Base-by-base conservation (phyloP, 2,888 invertebrate species). In the Acrobasis consociella region DNA sequence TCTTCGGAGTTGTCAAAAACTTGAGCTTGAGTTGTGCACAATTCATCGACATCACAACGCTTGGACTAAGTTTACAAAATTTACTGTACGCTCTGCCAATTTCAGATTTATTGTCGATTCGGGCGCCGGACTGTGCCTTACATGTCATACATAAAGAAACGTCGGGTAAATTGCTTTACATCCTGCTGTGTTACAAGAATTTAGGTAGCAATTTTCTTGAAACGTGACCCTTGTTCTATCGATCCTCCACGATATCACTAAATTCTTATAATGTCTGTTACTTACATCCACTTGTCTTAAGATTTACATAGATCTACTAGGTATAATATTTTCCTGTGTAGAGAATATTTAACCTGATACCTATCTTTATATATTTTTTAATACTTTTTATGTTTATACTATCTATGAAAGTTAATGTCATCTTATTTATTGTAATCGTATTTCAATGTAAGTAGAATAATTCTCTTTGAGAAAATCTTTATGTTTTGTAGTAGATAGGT, bases 1-100 rank as follows among this genome's bases (percentile, higher is more conserved):
- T 83, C 80, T 78, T 78, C 69, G 50, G 70, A 82, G 72, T 81
- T 85, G 70, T 76, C 70, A 68, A 69, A 73, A 84, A 86, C 77
- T 86, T 81, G 65, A 67, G n/a, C n/a, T n/a, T n/a, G 75, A 78
- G 76, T 75, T 80, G 69, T 74, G 72, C 74, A 79, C 81, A 82
- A 80, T 81, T 78, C 80, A 81, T 79, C 74, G 80, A 74, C 77
- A 77, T 78, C 77, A 76, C 76, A 76, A 75, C 76, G 75, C 77
- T 78, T 64, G 77, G 77, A 82, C 81, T 81, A 80, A 83, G 78
- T 84, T 83, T 79, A 78, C 72, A 77, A 81, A 77, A 81, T 81
- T 80, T 75, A 75, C 75, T 77, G 74, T 76, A 69, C 75, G 72
- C 77, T 75, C 69, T 70, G 74, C 69, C 58, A 66, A 66, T 68